Conservation (phyloP, 2,888 invertebrate genomes). For the Blomia tropicalis region DNA sequence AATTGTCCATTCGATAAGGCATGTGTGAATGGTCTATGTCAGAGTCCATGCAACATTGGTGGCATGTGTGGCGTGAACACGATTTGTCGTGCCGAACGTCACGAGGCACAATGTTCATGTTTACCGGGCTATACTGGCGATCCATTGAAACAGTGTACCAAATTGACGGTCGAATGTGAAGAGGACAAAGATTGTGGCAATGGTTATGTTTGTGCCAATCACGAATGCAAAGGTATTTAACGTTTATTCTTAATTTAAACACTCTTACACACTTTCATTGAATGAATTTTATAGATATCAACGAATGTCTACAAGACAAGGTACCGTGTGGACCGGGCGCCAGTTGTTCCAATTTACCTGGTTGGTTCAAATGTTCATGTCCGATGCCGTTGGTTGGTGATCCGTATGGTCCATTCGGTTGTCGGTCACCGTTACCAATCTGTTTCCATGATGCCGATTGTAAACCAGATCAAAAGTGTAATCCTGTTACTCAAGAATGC, state of each 20-base stretch:
- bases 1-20: constrained; percentile 43
- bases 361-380: constrained; percentile 77
- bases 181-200: constrained; percentile 30
- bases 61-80: constrained; percentile 65
- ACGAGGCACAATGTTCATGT: constrained; percentile 74
- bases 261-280: constrained; percentile 38
- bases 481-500: constrained; percentile 30
- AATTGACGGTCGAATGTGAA: constrained; percentile 28
- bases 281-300: constrained; percentile 46
- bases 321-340: constrained; percentile 63
- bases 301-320: constrained; percentile 54
- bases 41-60: constrained; percentile 50
- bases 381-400: constrained; percentile 61
- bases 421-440: constrained; percentile 28
- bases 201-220: constrained; percentile 30
- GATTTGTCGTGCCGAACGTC: constrained; percentile 75
- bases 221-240: constrained; percentile 29
- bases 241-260: background rate
- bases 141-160: constrained; percentile 55
- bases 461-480: constrained; percentile 29
- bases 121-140: constrained; percentile 75
- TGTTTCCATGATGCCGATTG: constrained; percentile 30
- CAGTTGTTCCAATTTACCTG: constrained; percentile 57
- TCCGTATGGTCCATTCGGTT: constrained; percentile 45
- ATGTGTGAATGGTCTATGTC: constrained; percentile 52